Percentiles rank a stretch among this genome's conserved stretches.
Evolutionary conservation across 1,140 invertebrate species (phyloP).

Genomic region (Drosophila tani): DNA sequence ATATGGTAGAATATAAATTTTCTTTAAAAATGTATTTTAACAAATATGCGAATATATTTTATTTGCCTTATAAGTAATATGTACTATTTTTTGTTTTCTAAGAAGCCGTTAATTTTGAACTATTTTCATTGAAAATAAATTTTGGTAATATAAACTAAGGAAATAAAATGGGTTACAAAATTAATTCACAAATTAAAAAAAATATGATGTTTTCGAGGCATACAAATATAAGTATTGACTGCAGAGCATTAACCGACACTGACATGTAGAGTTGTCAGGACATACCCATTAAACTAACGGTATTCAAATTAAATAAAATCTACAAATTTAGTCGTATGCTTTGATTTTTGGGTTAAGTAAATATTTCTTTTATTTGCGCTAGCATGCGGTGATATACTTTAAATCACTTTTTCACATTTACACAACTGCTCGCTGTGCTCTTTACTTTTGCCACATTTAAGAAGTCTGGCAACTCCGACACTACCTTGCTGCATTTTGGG

Average conservation of each 20-base stretch:
- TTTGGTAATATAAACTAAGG: too few relatives aligned
- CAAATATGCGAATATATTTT: too few relatives aligned
- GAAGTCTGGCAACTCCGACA: slow-evolving; percentile 31
- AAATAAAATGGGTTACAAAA: too few relatives aligned
- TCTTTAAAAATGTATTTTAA: neutral
- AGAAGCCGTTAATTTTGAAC: too few relatives aligned
- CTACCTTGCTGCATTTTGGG: slow-evolving; percentile 52
- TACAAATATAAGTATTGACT: neutral
- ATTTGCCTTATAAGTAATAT: neutral
- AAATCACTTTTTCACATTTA: neutral
- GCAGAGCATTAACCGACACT: neutral
- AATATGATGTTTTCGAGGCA: too few relatives aligned
- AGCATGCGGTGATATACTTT: neutral
- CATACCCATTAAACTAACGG: too few relatives aligned
- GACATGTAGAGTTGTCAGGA: neutral
- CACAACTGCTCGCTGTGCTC: neutral
- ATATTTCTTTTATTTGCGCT: neutral
- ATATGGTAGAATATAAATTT: too few relatives aligned
- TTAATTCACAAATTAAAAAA: too few relatives aligned
- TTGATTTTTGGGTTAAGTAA: neutral
- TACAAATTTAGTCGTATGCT: neutral
- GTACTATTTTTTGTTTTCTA: too few relatives aligned
- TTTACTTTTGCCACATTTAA: neutral
- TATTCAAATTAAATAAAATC: neutral
- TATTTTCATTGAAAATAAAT: too few relatives aligned